A percentile compares a stretch with the other conserved stretches of the same genome.
phyloP scores from a whole-genome alignment of 2,797 vertebrate genomes.

The Syndactyla subalaris region DNA sequence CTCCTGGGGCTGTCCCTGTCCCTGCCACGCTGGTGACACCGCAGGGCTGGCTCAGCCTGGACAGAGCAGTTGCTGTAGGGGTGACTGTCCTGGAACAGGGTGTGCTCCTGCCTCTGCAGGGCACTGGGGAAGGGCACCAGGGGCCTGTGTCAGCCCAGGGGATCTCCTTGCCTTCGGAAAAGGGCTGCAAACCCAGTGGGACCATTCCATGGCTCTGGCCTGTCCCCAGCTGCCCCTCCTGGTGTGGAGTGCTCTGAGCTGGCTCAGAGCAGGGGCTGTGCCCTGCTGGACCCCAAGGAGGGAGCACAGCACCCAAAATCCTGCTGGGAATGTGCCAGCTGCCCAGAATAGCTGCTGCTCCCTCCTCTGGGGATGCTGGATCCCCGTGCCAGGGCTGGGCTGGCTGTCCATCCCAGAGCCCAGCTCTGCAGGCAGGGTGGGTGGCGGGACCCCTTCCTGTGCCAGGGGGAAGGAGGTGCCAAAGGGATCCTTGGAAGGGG shows the following conservation, averaged over 20 bases:
- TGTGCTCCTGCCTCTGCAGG: neutral
- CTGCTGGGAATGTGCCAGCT: neutral
- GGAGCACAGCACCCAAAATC: neutral
- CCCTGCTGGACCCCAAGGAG: neutral
- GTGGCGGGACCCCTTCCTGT: neutral
- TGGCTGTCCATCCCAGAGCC: accelerated
- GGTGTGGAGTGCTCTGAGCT: accelerated
- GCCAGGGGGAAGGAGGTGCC: neutral
- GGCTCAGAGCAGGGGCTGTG: neutral
- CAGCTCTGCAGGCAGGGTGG: neutral
- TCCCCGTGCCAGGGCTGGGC: accelerated
- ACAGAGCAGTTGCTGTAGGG: slow-evolving; percentile 62
- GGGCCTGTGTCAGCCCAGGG: accelerated
- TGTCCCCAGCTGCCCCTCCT: accelerated
- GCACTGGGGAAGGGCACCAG: neutral
- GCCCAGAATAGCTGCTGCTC: neutral
- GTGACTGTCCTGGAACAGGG: slow-evolving; percentile 37
- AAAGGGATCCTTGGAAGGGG: neutral
- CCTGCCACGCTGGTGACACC: neutral
- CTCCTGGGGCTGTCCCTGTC: neutral
- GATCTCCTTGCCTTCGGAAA: neutral
- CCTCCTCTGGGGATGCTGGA: neutral
- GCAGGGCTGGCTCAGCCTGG: neutral
- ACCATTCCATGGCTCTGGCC: accelerated
- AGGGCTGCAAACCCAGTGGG: too few species aligned